Evolutionary conservation across 2,797 vertebrate species (phyloP), one percentile per base, ranked within the genome.

Genomic region (Trachurus trachurus): DNA sequence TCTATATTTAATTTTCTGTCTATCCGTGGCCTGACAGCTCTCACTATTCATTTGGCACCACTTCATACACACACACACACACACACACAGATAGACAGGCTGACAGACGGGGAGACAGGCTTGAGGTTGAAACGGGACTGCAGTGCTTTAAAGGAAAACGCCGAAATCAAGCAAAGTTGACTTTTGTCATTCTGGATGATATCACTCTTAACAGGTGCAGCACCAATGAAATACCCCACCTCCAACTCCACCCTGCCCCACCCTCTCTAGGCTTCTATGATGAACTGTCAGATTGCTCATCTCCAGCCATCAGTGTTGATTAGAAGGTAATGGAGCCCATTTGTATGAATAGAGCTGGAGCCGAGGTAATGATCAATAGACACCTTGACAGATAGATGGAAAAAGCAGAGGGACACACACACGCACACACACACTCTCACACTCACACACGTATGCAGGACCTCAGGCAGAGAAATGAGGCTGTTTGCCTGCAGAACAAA

Each of bases 281-380:
- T 94, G 91, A 93, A 89, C 90, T 94, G 93, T 94, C 93, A 93
- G 84, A 92, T 82, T 88, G 81, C 86, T 94, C 92, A 93, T 92
- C 92, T 93, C 83, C 74, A 91, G 77, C 90, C 91, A 94, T 94
- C 92, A 93, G 91, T 92, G 93, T 91, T 92, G 93, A 93, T 94
- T 94, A 94, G 88, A 83, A 81, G 68, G 90, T 95, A 94, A 94
- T 94, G 90, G 92, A 93, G 92, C 92, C 91, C 92, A 94, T 93
- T 94, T 94, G 92, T 94, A 94, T 94, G 93, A 95, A 94, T 92
- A 89, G 90, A 89, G 84, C 88, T 47, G 52, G 74, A 88, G 87
- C 89, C 58, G 66, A 74, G 90, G 89, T 93, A 92, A 93, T 94
- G 93, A 94, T 94, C 93, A 93, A 93, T 94, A 93, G 88, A 92